Percentiles rank a stretch among this genome's conserved stretches.
These are phyloP conservation scores for Neogobius melanostomus DNA, from an alignment of 2,113 vertebrate genomes.

Conservation along the genomic window DNA sequence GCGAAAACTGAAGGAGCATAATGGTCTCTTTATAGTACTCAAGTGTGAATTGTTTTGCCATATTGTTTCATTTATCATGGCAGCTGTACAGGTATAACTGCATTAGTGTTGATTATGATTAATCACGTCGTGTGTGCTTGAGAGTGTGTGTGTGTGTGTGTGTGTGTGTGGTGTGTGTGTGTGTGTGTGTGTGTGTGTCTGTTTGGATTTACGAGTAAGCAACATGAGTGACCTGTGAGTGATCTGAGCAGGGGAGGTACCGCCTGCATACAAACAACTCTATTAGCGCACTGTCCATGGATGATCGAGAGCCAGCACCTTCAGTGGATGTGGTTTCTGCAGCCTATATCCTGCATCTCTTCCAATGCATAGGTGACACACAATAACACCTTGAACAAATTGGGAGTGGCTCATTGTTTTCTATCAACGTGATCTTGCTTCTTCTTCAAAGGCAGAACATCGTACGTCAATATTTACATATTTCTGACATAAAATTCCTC, in stretches of 20 bases:
- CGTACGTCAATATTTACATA: background rate
- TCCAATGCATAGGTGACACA: constrained; percentile 35
- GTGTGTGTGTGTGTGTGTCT: background rate
- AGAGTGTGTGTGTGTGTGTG: background rate
- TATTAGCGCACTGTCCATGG: constrained; percentile 58
- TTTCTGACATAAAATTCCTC: too few relatives aligned
- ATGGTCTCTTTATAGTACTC: background rate
- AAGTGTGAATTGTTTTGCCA: background rate
- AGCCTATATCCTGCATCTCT: constrained; percentile 23
- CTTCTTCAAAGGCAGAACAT: constrained; percentile 10
- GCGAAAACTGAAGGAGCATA: background rate
- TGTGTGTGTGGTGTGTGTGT: background rate
- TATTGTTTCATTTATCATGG: background rate
- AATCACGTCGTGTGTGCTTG: background rate
- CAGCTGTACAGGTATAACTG: background rate
- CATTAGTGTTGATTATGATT: constrained; percentile 8
- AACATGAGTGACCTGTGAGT: constrained; percentile 10
- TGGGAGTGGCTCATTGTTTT: constrained; percentile 40
- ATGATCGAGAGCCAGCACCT: constrained; percentile 41
- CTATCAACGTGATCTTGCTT: constrained; percentile 34
- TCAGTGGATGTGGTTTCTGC: constrained; percentile 38
- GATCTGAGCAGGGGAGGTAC: background rate
- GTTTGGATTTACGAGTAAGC: background rate
- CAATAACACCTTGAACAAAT: constrained; percentile 53
- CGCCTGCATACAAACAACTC: constrained; percentile 56